Evolutionary conservation across 2,888 invertebrate species (phyloP), one percentile per base, ranked within the genome.

Genomic region (Netelia inedita): DNA sequence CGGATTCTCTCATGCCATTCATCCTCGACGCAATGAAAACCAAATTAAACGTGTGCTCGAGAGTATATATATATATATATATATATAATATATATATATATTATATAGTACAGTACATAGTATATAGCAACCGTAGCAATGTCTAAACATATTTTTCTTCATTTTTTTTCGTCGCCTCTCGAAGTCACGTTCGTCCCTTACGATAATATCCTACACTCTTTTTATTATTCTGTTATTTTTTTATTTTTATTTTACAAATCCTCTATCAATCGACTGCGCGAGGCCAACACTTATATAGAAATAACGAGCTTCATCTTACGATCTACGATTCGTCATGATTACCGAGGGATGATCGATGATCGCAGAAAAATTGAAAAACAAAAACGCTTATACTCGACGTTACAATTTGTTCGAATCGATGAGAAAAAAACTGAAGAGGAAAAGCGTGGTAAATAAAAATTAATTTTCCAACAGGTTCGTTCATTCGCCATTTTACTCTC

Each of bases 11-110:
- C 59, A 16, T 61, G 69, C 61, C 73, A 21, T 74, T 79, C 53
- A 69, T 83, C 55, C 69, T 83, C 69, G 74, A 83, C 79, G 74
- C 69, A 83, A 78, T 73, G 61, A 79, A 79, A 61, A 50, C 50
- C 23, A 74, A 61, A 57, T 73, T 5, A 65, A 71, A 66, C 16
- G 9, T 28, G 35, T 55, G 59, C 50, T 59, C 68, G 68, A 19
- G 23, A 28, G 19, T 19, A 43, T 19, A n/a, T 21, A 14, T 68
- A n/a, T 28, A 68, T 23, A 68, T 68, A 50, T 28, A 68, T 23
- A 68, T 68, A 50, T 19, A 43, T 19, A n/a, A 68, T 23, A 68
- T 68, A 50, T 19, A 21, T 35, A 35, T 53, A 23, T 57, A 46
- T 43, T 63, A 69, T 78, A 75, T 65, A 57, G 28, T 57, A 57